These are phyloP conservation scores for Parotia lawesii DNA, from an alignment of 2,113 vertebrate genomes.

Conservation along the genomic window DNA sequence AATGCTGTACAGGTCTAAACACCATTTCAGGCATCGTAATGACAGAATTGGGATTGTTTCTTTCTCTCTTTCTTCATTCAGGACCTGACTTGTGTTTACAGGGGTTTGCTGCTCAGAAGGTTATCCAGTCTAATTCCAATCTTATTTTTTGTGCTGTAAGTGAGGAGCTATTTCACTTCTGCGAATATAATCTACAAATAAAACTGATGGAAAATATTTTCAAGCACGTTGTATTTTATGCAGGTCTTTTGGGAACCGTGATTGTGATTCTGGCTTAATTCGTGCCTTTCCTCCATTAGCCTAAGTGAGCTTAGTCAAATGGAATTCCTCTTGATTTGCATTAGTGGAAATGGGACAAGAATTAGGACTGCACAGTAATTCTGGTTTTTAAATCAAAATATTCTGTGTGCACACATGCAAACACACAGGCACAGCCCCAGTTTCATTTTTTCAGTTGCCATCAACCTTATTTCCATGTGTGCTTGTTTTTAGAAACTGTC, in stretches of 20 bases:
- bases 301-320: not conserved
- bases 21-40: not conserved
- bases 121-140: not conserved
- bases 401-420: not conserved
- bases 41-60: not conserved
- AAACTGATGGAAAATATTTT: not conserved
- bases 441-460: not conserved
- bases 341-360: not conserved
- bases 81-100: not conserved
- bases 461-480: not conserved
- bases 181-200: not conserved
- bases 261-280: not conserved
- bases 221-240: not conserved
- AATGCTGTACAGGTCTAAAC: not conserved
- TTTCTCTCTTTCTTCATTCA: not conserved
- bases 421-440: not conserved
- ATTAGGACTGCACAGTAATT: not conserved
- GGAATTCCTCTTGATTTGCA: not conserved
- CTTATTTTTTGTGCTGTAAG: not conserved
- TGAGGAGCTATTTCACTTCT: not conserved
- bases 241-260: not conserved
- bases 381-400: not conserved
- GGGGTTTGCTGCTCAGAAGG: not conserved
- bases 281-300: not conserved
- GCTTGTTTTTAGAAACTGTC: not conserved